Percentiles rank a stretch among this genome's conserved stretches.
Conservation (phyloP, 2,888 invertebrate species). For the Mesorhabditis spiculigera region DNA sequence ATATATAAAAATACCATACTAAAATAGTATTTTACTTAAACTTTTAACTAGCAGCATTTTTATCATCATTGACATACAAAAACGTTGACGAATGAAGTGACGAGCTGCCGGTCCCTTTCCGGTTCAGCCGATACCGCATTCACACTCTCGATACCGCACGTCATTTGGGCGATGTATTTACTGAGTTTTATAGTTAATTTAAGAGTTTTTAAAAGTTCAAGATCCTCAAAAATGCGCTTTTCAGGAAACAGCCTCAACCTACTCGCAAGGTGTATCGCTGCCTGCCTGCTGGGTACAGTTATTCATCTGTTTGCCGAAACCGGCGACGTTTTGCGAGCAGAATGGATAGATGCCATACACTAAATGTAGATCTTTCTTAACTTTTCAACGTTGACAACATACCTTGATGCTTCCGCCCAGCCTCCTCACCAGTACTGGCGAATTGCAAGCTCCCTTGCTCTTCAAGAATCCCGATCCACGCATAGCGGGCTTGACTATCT, state of each 20-base stretch:
- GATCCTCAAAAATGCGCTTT: background rate
- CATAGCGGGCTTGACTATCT: background rate
- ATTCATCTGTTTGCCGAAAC: background rate
- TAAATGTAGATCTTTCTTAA: background rate
- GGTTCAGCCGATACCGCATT: background rate
- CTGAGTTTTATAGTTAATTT: background rate
- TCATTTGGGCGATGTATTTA: slow-evolving; percentile 1
- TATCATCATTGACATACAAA: background rate
- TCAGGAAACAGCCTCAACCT: background rate
- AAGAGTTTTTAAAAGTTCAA: background rate
- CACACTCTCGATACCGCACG: background rate
- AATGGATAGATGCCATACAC: background rate
- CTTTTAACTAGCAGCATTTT: background rate
- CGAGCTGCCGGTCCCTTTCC: background rate
- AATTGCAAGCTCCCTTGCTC: background rate
- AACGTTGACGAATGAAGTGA: background rate
- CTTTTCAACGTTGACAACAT: background rate
- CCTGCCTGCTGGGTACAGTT: background rate
- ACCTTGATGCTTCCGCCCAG: slow-evolving; percentile 1
- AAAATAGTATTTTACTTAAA: background rate
- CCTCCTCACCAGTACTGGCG: slow-evolving; percentile 1
- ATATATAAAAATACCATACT: background rate
- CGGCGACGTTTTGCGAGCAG: background rate
- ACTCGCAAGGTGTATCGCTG: background rate
- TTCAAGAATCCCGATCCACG: background rate